Percentiles rank a stretch among this genome's conserved stretches.
Conservation (phyloP, 2,888 invertebrate genomes). For the Stomorhina lunata region DNA sequence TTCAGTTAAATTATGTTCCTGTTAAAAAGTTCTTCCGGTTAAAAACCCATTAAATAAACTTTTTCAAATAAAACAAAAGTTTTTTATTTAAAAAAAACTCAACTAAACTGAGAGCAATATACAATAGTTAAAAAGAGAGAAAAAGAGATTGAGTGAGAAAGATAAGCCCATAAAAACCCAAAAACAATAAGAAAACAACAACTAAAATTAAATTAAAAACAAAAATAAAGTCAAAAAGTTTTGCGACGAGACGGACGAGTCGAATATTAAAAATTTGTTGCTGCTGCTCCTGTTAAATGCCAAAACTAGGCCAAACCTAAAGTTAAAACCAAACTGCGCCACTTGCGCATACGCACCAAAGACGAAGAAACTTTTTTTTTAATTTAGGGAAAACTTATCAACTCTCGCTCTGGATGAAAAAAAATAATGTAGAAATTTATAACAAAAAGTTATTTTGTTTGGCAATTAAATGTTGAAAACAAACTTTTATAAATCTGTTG, state of each 20-base stretch:
- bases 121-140: constrained; percentile 1
- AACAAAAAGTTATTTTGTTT: constrained; percentile 63
- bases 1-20: constrained; percentile 32
- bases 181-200: constrained; percentile 45
- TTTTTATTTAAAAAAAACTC: constrained; percentile 39
- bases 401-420: too few relatives aligned
- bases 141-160: constrained; percentile 9
- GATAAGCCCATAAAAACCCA: constrained; percentile 68
- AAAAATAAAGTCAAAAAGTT: constrained; percentile 62
- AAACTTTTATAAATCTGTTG: constrained; percentile 66
- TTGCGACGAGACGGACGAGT: constrained; percentile 67
- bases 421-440: constrained; percentile 20
- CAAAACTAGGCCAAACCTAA: constrained; percentile 59
- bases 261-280: constrained; percentile 37
- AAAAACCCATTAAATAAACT: constrained; percentile 69
- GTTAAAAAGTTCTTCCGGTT: constrained; percentile 68
- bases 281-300: constrained; percentile 24
- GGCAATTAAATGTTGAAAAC: constrained; percentile 67
- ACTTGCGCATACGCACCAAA: constrained; percentile 68
- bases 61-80: constrained; percentile 65
- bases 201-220: constrained; percentile 49
- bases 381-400: not conserved
- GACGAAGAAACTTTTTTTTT: constrained; percentile 20
- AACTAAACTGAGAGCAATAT: not conserved
- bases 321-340: constrained; percentile 64